Base-by-base conservation (phyloP, 2,888 invertebrate species). In the Cremastobaeus sp. region DNA sequence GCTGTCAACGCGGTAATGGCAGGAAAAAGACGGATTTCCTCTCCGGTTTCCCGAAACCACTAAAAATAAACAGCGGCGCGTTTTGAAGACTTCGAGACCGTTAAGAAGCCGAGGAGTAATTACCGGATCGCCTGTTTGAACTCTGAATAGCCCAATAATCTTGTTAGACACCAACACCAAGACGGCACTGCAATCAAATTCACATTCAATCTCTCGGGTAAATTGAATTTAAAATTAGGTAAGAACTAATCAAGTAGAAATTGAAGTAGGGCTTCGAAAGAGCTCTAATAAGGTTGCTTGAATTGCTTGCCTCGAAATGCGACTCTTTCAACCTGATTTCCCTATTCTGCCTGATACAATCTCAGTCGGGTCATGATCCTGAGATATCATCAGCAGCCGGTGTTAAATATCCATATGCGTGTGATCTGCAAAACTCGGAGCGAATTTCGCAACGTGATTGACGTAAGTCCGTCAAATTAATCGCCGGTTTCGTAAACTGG, bases 271-370 rank as follows among this genome's bases (percentile, higher is more conserved):
- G 72, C 72, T 65, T 72, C 65, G 6, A 50, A 59, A 62, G 57
- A 48, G 71, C 59, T 65, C 41, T 60, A 66, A 72, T 66, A 72
- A 66, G 72, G 65, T 45, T 72, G 72, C 66, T 60, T 65, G 52
- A 66, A 59, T 72, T 52, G 59, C 59, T 65, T 47, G 52, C 52
- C 12, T 50, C 59, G 71, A 72, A 65, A 72, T 59, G 71, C 28
- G 65, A 72, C 66, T 55, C 66, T 66, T 50, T 50, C 55, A 73
- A 55, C 66, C 72, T 66, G 60, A 73, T 73, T 73, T 60, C 37
- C 20, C 48, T 60, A 41, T 50, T 66, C 25, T 12, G 17, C n/a
- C 41, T 72, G 72, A 72, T 72, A 30, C 47, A 20, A 72, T 72
- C 72, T 71, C 28, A 20, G 47, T 47, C 25, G 12, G 34, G 52